Evolutionary conservation across 2,888 invertebrate species (phyloP).

Genomic region (Eucriotettix oculatus): DNA sequence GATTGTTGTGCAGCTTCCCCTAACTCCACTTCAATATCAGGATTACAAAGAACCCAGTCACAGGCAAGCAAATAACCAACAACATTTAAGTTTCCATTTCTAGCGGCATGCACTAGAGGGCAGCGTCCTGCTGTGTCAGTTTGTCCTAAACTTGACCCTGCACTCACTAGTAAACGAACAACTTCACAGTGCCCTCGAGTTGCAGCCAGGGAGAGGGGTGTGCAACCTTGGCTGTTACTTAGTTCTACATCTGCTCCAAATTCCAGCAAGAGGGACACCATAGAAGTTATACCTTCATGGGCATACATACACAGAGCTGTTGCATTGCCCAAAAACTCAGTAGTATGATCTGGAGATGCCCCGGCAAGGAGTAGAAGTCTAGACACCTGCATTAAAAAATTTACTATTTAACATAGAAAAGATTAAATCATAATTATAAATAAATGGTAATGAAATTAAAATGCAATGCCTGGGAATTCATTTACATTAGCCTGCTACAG

Average conservation of each 20-base stretch:
- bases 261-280: slow-evolving; percentile 79
- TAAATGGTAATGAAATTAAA: neutral
- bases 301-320: slow-evolving; percentile 80
- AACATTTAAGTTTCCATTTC: slow-evolving; percentile 71
- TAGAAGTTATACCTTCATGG: slow-evolving; percentile 78
- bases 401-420: neutral
- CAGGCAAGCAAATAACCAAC: slow-evolving; percentile 78
- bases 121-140: slow-evolving; percentile 69
- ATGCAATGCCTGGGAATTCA: too few species aligned
- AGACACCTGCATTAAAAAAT: slow-evolving; percentile 42
- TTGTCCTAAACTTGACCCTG: slow-evolving; percentile 55
- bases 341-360: slow-evolving; percentile 70
- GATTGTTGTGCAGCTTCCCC: slow-evolving; percentile 76
- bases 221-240: slow-evolving; percentile 67
- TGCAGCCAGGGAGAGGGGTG: slow-evolving; percentile 74
- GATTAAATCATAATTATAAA: neutral
- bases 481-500: too few species aligned
- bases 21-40: slow-evolving; percentile 39
- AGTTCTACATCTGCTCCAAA: slow-evolving; percentile 81
- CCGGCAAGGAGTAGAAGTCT: slow-evolving; percentile 75
- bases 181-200: slow-evolving; percentile 78
- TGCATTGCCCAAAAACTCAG: slow-evolving; percentile 63
- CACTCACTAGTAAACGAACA: slow-evolving; percentile 49
- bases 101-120: slow-evolving; percentile 78
- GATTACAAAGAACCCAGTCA: slow-evolving; percentile 46